A percentile compares a stretch with the other conserved stretches of the same genome.
Evolutionary conservation across 2,888 invertebrate species (phyloP).

Genomic region (Polymixis lichenea): DNA sequence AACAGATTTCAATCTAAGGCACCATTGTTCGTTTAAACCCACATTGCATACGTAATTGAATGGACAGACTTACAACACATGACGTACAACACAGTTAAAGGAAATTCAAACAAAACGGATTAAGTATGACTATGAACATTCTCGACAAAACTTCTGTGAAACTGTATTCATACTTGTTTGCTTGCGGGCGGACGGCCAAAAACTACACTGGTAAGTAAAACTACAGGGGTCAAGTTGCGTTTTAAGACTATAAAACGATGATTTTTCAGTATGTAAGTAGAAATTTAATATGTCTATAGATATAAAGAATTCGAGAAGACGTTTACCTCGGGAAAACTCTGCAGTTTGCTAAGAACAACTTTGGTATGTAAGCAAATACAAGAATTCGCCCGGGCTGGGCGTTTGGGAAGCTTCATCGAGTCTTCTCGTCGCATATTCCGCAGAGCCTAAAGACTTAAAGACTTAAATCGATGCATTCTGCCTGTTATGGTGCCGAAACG

Average conservation of each 20-base stretch:
- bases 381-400: too few species aligned
- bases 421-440: too few species aligned
- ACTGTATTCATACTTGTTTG: constrained; percentile 38
- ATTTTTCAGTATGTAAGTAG: neutral
- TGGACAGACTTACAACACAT: neutral
- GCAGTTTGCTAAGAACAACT: too few species aligned
- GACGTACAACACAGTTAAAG: constrained; percentile 4
- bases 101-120: constrained; percentile 43
- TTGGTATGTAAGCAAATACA: too few species aligned
- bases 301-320: too few species aligned
- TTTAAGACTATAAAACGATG: neutral
- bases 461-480: too few species aligned
- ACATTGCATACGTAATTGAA: neutral
- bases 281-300: too few species aligned
- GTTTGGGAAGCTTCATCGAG: too few species aligned
- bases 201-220: constrained; percentile 5
- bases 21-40: neutral
- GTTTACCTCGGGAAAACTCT: too few species aligned
- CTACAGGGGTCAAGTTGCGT: constrained; percentile 1
- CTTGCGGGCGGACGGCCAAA: constrained; percentile 44
- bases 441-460: too few species aligned
- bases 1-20: neutral
- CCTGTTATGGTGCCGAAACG: too few species aligned
- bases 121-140: constrained; percentile 29
- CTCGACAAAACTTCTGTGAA: constrained; percentile 33